Base-by-base conservation (phyloP, 1,140 invertebrate species). In the Stegodyphus mimosarum region DNA sequence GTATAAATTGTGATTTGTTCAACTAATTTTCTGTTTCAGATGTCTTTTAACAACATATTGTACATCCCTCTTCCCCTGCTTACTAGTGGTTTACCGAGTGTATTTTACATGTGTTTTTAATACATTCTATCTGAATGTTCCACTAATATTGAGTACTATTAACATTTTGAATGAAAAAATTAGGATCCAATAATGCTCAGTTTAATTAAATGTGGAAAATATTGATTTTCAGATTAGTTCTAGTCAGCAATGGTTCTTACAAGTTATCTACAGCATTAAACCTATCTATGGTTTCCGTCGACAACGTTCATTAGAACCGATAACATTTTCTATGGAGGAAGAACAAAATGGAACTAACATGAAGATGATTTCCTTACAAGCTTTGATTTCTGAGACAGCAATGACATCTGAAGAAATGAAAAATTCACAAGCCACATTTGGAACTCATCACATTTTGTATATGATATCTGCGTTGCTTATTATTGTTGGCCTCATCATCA, bases 161-260 rank as follows among this genome's bases (percentile, higher is more conserved):
- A 33, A 33, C 33, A 33, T 33, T 33, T 33, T 33, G 33, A 33
- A 33, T 33, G 33, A 33, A 33, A 33, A 1, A 33, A 33, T 33
- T 33, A 33, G 33, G 33, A 33, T 33, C 33, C 33, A 33, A 33
- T 33, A 33, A 33, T 33, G 33, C 33, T 33, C 15, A 60, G 2
- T 60, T 60, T 11, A 60, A 60, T 60, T 0, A 60, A 5, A 60
- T 15, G 9, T 60, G 15, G 55, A 11, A 60, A 60, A 11, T 18
- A 53, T 51, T 51, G 33, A 18, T 15, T 76, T 55, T n/a, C 64
- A 84, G 81, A 76, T 84, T 15, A 84, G 73, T 64, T 75, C 81
- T 6, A 84, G 52, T 55, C 72, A 84, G 10, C 71, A 84, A 17
- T 84, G 81, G 81, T 84, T 84, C 33, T 50, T 84, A 10, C 81